These are phyloP conservation scores for Alloscopus bannaensis DNA, from an alignment of 2,888 invertebrate genomes.

Conservation along the genomic window DNA sequence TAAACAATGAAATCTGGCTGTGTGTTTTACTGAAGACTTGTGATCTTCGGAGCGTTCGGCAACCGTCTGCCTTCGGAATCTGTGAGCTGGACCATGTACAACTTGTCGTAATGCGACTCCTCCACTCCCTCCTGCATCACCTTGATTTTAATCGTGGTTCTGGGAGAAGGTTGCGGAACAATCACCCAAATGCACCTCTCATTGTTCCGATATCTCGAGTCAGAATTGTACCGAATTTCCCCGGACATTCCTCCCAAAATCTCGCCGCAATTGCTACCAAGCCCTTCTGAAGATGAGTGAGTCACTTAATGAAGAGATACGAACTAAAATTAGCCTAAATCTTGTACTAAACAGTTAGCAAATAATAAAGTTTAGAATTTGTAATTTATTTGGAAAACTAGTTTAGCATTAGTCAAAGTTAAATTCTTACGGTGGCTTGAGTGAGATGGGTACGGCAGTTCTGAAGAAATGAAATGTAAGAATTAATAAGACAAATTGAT, in stretches of 20 bases:
- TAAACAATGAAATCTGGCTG: too few species aligned
- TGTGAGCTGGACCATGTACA: neutral
- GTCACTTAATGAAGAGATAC: too few species aligned
- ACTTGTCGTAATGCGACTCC: neutral
- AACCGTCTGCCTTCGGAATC: neutral
- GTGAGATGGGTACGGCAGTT: neutral
- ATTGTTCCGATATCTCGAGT: neutral
- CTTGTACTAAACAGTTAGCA: neutral
- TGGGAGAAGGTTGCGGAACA: neutral
- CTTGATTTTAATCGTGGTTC: neutral
- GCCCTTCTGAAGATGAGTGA: too few species aligned
- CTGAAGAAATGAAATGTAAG: neutral
- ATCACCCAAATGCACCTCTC: conserved; percentile 7
- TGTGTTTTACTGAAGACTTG: too few species aligned
- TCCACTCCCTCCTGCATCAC: neutral
- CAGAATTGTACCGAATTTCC: neutral
- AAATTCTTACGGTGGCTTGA: neutral
- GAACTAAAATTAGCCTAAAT: too few species aligned
- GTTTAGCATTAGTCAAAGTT: too few species aligned
- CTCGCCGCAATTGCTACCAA: neutral
- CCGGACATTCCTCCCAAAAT: neutral
- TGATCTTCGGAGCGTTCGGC: neutral
- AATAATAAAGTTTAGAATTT: neutral
- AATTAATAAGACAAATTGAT: neutral
- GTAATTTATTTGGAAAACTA: too few species aligned